A percentile compares a stretch with the other conserved stretches of the same genome.
Conservation (phyloP, 1,140 invertebrate species). For the Drosophila nebulosa region DNA sequence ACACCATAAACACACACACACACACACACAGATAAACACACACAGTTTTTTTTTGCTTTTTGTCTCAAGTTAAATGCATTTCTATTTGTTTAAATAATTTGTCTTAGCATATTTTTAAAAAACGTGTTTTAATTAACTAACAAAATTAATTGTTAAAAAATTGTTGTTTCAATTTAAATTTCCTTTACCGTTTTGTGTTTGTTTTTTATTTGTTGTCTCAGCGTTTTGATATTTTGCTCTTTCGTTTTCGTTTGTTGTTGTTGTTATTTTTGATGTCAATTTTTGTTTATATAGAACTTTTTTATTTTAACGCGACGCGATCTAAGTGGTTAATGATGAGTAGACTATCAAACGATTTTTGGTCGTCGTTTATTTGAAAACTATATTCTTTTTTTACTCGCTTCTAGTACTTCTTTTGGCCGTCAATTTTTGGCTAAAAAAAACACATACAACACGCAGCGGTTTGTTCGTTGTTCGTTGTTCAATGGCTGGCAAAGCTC, state of each 20-base stretch:
- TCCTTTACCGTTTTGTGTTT: conserved; percentile 35
- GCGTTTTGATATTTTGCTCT: conserved; percentile 21
- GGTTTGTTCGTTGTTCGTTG: conserved; percentile 45
- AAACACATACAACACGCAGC: conserved; percentile 57
- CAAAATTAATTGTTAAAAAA: conserved; percentile 15
- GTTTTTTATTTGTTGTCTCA: not conserved
- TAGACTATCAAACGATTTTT: conserved; percentile 20
- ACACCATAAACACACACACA: not conserved
- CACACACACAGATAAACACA: not conserved
- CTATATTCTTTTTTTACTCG: conserved; percentile 14
- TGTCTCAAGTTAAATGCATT: not conserved
- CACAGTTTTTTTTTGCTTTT: not conserved
- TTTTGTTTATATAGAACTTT: conserved; percentile 15
- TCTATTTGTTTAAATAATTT: not conserved
- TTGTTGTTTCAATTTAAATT: conserved; percentile 39
- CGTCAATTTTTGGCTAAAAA: conserved; percentile 36
- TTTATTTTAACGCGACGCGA: conserved; percentile 44
- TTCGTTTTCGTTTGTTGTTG: conserved; percentile 12
- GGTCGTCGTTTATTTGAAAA: conserved; percentile 30
- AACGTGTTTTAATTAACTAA: not conserved
- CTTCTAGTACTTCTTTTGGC: conserved; percentile 14
- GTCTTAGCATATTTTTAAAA: not conserved
- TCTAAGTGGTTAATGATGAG: conserved; percentile 7
- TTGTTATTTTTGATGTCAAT: conserved; percentile 15
- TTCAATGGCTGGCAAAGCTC: conserved; percentile 68